Percentiles rank a stretch among this genome's conserved stretches.
Conservation (phyloP, 2,888 invertebrate species). For the Apotomis turbidana region DNA sequence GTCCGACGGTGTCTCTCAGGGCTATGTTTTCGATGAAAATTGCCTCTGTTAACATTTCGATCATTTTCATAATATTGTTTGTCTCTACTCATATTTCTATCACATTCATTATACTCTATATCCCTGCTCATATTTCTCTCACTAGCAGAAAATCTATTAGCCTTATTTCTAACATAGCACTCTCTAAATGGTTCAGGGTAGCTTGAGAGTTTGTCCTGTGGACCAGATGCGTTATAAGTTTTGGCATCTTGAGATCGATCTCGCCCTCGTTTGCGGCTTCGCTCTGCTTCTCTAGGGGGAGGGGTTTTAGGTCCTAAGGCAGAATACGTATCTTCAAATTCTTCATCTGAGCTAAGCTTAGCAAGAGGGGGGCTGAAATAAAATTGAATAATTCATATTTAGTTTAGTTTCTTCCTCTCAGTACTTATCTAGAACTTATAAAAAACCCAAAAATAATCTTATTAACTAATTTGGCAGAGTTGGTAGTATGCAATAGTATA, state of each 20-base stretch:
- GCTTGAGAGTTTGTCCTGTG: slow-evolving; percentile 51
- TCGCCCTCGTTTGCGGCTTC: slow-evolving; percentile 46
- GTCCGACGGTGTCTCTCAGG: slow-evolving; percentile 55
- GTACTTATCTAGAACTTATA: too few relatives aligned
- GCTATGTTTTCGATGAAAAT: slow-evolving; percentile 53
- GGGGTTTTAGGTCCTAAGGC: slow-evolving; percentile 38
- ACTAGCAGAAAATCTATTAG: slow-evolving; percentile 46
- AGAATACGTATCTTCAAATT: slow-evolving; percentile 49
- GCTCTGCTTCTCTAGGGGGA: slow-evolving; percentile 42
- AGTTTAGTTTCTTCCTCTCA: too few relatives aligned
- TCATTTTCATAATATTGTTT: slow-evolving; percentile 45
- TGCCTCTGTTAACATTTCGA: slow-evolving; percentile 52
- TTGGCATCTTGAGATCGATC: slow-evolving; percentile 46
- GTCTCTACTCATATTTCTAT: slow-evolving; percentile 7
- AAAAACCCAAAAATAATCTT: too few relatives aligned
- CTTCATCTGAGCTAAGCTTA: slow-evolving; percentile 65
- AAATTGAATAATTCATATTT: background rate
- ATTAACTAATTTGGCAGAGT: too few relatives aligned
- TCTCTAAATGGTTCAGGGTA: slow-evolving; percentile 47
- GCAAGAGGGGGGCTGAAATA: slow-evolving; percentile 42
- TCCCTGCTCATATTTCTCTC: slow-evolving; percentile 20
- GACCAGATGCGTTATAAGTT: slow-evolving; percentile 50
- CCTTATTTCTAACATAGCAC: slow-evolving; percentile 46
- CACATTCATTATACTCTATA: slow-evolving; percentile 6
- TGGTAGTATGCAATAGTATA: too few relatives aligned